A percentile compares a stretch with the other conserved stretches of the same genome.
phyloP scores from a whole-genome alignment of 1,140 invertebrate species.

The Sinella curviseta region DNA sequence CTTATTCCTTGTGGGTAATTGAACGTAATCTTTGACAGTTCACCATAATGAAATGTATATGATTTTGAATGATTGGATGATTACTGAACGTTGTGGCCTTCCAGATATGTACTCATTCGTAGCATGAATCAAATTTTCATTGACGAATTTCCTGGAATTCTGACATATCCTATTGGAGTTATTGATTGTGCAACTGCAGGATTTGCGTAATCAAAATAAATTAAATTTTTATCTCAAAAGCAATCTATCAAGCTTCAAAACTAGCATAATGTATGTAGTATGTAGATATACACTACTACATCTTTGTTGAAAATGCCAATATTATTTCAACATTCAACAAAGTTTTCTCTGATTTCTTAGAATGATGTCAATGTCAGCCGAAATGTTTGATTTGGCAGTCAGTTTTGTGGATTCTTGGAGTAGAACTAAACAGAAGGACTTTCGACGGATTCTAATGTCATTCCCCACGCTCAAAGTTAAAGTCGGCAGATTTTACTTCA shows the following conservation, averaged over 20 bases:
- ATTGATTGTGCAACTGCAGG: conserved; percentile 26
- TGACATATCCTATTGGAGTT: conserved; percentile 29
- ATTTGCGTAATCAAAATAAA: no score
- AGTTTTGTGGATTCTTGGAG: conserved; percentile 37
- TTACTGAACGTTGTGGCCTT: no score
- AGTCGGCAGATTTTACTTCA: conserved; percentile 26
- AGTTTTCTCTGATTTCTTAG: neutral
- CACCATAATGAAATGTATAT: no score
- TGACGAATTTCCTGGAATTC: conserved; percentile 29
- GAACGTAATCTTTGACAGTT: no score
- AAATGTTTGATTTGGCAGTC: conserved; percentile 29
- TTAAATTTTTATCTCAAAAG: no score
- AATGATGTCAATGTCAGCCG: conserved; percentile 22
- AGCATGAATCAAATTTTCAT: conserved; percentile 28
- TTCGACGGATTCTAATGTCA: conserved; percentile 28
- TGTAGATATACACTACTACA: neutral
- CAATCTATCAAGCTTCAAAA: no score
- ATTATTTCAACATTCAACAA: neutral
- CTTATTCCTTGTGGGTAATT: conserved; percentile 32
- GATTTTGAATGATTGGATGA: no score
- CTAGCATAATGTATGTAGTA: no score
- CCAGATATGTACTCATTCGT: conserved; percentile 30
- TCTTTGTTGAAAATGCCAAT: neutral
- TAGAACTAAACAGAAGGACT: conserved; percentile 22
- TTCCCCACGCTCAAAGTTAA: conserved; percentile 14